phyloP scores from a whole-genome alignment of 2,888 invertebrate genomes.

The Melanophora roralis region DNA sequence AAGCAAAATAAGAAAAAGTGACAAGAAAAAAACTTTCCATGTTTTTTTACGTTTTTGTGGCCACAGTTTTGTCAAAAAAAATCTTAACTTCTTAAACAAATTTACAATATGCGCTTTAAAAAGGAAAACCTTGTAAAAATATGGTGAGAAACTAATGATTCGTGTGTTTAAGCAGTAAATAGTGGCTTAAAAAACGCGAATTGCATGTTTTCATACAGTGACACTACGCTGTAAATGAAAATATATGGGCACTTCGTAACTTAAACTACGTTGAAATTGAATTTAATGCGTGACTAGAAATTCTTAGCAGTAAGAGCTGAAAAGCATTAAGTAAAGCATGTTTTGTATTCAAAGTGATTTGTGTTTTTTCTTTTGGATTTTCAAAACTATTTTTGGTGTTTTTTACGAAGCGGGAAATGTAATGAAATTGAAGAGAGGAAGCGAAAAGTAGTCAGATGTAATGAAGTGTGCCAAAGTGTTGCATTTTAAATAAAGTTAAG shows the following conservation, averaged over 20 bases:
- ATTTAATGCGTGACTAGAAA: slow-evolving; percentile 61
- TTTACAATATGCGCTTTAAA: slow-evolving; percentile 13
- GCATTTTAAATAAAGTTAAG: slow-evolving; percentile 27
- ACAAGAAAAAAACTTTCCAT: not conserved
- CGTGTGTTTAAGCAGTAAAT: not conserved
- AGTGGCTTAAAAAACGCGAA: not conserved
- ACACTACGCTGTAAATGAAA: slow-evolving; percentile 18
- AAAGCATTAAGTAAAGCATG: not conserved
- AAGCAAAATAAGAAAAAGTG: not conserved
- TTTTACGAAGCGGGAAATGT: not conserved
- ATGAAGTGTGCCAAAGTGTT: slow-evolving; percentile 58
- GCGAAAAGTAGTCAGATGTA: slow-evolving; percentile 44
- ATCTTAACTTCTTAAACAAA: slow-evolving; percentile 35
- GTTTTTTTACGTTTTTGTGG: too few species aligned
- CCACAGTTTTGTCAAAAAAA: not conserved
- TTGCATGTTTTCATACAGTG: slow-evolving; percentile 19
- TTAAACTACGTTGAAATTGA: slow-evolving; percentile 46
- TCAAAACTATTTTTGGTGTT: not conserved
- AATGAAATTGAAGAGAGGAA: not conserved
- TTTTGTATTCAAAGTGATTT: slow-evolving; percentile 9
- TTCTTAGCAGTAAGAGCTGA: slow-evolving; percentile 36
- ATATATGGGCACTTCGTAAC: slow-evolving; percentile 3
- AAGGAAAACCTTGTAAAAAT: not conserved
- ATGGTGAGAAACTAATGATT: not conserved
- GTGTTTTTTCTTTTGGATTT: not conserved